A percentile compares a stretch with the other conserved stretches of the same genome.
These are phyloP conservation scores for Stigmatopora nigra DNA, from an alignment of 2,113 vertebrate genomes.

Conservation along the genomic window DNA sequence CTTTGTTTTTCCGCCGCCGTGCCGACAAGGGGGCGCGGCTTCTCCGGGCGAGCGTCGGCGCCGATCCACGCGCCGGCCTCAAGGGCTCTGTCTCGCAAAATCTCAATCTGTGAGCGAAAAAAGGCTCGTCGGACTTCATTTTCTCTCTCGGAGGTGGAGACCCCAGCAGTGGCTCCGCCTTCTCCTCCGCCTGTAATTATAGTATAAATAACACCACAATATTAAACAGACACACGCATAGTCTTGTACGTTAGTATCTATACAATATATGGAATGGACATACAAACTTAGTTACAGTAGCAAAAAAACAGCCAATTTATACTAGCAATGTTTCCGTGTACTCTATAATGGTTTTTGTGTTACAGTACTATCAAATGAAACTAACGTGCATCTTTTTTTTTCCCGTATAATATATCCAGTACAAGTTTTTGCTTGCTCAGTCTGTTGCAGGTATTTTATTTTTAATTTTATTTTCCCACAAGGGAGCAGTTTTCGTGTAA, in stretches of 20 bases:
- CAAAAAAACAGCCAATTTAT: conserved; percentile 71
- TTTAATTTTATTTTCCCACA: conserved; percentile 34
- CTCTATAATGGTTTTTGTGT: conserved; percentile 78
- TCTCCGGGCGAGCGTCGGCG: conserved; percentile 29
- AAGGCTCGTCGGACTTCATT: conserved; percentile 59
- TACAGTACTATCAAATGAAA: conserved; percentile 73
- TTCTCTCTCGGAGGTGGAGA: conserved; percentile 46
- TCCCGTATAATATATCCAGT: conserved; percentile 57
- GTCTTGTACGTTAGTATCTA: conserved; percentile 75
- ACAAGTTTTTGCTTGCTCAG: conserved; percentile 67
- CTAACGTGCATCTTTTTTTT: conserved; percentile 67
- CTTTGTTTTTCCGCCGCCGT: conserved; percentile 40
- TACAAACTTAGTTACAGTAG: conserved; percentile 78
- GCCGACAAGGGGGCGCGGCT: conserved; percentile 13
- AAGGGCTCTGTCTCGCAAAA: conserved; percentile 65
- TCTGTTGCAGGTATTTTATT: no score
- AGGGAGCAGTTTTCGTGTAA: conserved; percentile 58
- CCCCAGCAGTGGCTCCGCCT: conserved; percentile 68
- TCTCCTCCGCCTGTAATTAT: conserved; percentile 68
- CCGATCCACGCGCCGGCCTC: conserved; percentile 31
- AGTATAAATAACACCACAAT: conserved; percentile 70
- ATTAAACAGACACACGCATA: conserved; percentile 69
- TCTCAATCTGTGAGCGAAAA: conserved; percentile 42
- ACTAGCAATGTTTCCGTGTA: conserved; percentile 75
- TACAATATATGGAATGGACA: conserved; percentile 78